Base-by-base conservation (phyloP, 2,797 vertebrate genomes). In the Pseudotriccus pelzelni region DNA sequence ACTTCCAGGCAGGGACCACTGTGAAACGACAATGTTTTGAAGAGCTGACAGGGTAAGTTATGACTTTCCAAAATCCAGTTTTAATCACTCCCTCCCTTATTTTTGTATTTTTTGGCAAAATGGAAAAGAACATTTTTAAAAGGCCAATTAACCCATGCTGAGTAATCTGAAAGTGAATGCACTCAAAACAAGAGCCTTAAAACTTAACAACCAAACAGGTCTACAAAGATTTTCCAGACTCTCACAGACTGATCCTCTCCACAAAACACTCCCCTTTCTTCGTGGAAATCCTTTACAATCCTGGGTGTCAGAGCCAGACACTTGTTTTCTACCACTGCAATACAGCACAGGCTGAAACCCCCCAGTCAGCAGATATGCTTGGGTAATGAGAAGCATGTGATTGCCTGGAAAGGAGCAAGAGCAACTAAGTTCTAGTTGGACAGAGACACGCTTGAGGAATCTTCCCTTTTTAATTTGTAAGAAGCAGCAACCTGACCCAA, bases 51-150 rank as follows among this genome's bases (percentile, higher is more conserved):
- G 78, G 43, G 64, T 83, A 94, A 93, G 28, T 56, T 55, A 66
- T 73, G 63, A 91, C 58, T 87, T 96, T 94, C 78, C 84, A 94
- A 96, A 97, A 90, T 67, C 79, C 83, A 84, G 32, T 90, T 97
- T 96, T 91, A 93, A 92, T 72, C 7, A 73, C 34, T 84, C 53
- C 77, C 67, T 91, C 74, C 75, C 44, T 79, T 87, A 66, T 68
- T 92, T 92, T 79, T 89, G 39, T 72, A 50, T 64, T 78, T 84
- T 87, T 91, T 87, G 77, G 85, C 94, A 91, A 82, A 93, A 25
- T 7, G 14, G n/a, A 62, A 80, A 80, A 94, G 62, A 96, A 91
- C 81, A 47, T 90, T 91, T 96, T 91, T 67, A 81, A 94, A 89
- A 89, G 58, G 75, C 39, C 66, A 75, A 7, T 56, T 44, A 88